Evolutionary conservation across 2,888 invertebrate genomes (phyloP).

Genomic region (Flexamia atlantica): DNA sequence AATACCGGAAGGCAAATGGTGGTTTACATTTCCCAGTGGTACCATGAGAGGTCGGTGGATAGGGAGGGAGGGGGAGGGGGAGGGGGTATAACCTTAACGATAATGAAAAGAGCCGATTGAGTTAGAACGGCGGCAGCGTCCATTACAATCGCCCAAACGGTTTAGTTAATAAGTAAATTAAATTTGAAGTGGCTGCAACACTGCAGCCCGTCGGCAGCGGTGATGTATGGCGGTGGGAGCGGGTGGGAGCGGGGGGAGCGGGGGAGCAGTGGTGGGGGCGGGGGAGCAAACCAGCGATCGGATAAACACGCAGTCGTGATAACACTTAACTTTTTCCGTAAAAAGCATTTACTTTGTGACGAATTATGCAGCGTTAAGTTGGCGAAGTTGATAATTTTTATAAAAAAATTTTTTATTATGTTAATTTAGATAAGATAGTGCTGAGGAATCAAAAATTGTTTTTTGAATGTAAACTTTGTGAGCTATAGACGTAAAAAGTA

Average conservation of each 20-base stretch:
- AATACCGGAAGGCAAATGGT: neutral
- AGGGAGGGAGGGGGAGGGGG: neutral
- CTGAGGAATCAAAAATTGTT: too few relatives aligned
- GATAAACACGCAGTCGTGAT: too few relatives aligned
- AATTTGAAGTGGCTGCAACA: neutral
- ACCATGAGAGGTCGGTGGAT: neutral
- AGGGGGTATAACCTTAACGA: slow-evolving; percentile 8
- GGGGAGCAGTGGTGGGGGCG: neutral
- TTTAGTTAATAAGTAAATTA: slow-evolving; percentile 12
- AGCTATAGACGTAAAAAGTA: too few relatives aligned
- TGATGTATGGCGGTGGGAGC: too few relatives aligned
- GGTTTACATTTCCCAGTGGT: neutral
- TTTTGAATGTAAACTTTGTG: too few relatives aligned
- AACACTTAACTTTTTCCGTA: too few relatives aligned
- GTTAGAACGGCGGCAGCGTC: slow-evolving; percentile 2
- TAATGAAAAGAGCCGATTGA: slow-evolving; percentile 30
- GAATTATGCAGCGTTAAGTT: too few relatives aligned
- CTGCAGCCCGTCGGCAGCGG: neutral
- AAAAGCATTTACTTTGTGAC: too few relatives aligned
- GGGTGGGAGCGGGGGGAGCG: neutral
- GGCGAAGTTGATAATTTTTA: too few relatives aligned
- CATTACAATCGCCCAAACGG: slow-evolving; percentile 11
- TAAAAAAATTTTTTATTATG: too few relatives aligned
- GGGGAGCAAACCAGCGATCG: neutral
- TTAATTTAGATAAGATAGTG: too few relatives aligned